These are phyloP conservation scores for Caenorhabditis sinica DNA, from an alignment of 2,888 invertebrate genomes.

Conservation along the genomic window DNA sequence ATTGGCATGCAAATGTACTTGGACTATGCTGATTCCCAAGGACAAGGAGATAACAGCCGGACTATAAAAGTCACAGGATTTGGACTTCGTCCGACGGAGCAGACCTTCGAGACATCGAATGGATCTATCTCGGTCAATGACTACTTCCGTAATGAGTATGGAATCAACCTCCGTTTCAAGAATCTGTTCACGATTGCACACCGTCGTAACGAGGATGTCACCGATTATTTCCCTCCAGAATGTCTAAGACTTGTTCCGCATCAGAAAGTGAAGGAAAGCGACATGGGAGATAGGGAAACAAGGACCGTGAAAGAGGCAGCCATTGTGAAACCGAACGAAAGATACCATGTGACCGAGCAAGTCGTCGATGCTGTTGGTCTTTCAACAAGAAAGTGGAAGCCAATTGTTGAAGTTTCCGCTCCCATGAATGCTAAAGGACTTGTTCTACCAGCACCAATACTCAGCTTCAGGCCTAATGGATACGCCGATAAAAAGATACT, in stretches of 20 bases:
- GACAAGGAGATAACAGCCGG: neutral
- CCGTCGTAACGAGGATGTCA: neutral
- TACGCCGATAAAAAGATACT: no score
- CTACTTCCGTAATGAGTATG: neutral
- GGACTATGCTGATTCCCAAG: neutral
- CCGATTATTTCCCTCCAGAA: constrained; percentile 40
- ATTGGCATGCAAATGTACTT: neutral
- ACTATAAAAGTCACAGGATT: constrained; percentile 6
- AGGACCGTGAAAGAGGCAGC: neutral
- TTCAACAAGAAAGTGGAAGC: neutral
- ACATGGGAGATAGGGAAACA: neutral
- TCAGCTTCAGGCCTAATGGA: no score
- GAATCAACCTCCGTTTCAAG: neutral
- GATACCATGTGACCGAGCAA: neutral
- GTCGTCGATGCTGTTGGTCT: neutral
- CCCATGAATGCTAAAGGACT: neutral
- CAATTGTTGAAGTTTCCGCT: neutral
- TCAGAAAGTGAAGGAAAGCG: constrained; percentile 20
- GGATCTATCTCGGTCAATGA: neutral
- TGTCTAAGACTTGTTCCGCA: neutral
- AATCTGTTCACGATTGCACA: neutral
- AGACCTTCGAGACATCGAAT: neutral
- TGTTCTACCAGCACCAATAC: neutral
- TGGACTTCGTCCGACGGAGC: neutral
- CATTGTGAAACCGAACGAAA: neutral